Evolutionary conservation across 2,888 invertebrate genomes (phyloP).

Genomic region (Napeogenes sylphis): DNA sequence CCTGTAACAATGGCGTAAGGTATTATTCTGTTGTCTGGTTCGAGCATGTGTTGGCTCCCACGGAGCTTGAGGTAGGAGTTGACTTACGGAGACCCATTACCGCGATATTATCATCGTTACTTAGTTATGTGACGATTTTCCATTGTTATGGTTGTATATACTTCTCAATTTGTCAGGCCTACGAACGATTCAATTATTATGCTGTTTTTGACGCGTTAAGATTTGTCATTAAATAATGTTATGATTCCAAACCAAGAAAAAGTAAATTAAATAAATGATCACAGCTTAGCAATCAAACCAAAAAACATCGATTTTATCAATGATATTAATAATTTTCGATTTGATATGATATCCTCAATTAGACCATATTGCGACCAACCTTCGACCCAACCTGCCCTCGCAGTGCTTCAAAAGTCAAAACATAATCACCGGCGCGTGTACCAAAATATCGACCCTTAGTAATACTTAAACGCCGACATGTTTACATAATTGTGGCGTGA

Average conservation of each 20-base stretch:
- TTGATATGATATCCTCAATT: conserved; percentile 10
- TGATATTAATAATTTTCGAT: conserved; percentile 4
- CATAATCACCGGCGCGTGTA: conserved; percentile 27
- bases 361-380: conserved; percentile 20
- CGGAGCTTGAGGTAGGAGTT: conserved; percentile 16
- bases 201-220: no score
- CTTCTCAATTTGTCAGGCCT: background rate
- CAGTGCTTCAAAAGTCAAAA: conserved; percentile 24
- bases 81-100: conserved; percentile 20
- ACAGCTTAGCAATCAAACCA: no score
- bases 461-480: conserved; percentile 42
- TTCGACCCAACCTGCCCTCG: conserved; percentile 16
- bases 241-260: no score
- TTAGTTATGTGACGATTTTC: conserved; percentile 6
- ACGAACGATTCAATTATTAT: no score
- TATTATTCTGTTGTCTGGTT: background rate
- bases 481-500: conserved; percentile 60
- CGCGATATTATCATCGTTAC: conserved; percentile 9
- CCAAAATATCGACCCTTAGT: conserved; percentile 9
- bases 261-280: no score
- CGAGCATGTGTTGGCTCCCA: conserved; percentile 21
- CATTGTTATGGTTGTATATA: background rate
- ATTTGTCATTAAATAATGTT: no score
- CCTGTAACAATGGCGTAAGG: conserved; percentile 11
- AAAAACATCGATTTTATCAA: background rate